Conservation (phyloP, 2,113 vertebrate species). For the Egretta garzetta region DNA sequence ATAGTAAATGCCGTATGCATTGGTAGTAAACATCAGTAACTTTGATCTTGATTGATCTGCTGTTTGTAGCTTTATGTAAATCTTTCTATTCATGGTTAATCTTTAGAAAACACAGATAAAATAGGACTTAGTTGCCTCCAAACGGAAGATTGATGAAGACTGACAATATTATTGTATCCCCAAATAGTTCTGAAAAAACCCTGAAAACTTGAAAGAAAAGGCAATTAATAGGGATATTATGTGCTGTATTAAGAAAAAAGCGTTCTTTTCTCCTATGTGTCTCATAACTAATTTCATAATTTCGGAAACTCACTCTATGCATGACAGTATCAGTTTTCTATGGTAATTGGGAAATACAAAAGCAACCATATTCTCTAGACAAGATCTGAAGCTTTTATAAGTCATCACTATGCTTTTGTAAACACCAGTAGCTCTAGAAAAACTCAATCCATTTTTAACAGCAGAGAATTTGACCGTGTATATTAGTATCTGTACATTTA, state of each 20-base stretch:
- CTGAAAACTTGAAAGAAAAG: not conserved
- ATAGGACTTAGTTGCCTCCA: not conserved
- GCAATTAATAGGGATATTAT: not conserved
- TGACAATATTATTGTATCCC: not conserved
- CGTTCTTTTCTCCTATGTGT: not conserved
- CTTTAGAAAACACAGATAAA: not conserved
- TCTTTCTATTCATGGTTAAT: not conserved
- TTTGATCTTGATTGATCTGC: not conserved
- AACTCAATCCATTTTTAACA: not conserved
- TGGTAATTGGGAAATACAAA: not conserved
- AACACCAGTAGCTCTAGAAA: not conserved
- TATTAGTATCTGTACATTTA: not conserved
- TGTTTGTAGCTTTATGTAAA: not conserved
- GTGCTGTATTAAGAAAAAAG: not conserved
- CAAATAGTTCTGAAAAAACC: not conserved
- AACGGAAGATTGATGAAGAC: not conserved
- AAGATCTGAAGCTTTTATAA: not conserved
- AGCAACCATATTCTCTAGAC: not conserved
- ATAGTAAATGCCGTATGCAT: not conserved
- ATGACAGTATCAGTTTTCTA: not conserved
- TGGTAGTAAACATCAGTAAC: not conserved
- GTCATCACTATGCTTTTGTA: not conserved
- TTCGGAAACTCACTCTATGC: not conserved
- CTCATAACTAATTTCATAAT: not conserved
- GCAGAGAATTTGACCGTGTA: not conserved